These are phyloP conservation scores for Athalia rosae DNA, from an alignment of 2,888 invertebrate genomes.

Conservation along the genomic window DNA sequence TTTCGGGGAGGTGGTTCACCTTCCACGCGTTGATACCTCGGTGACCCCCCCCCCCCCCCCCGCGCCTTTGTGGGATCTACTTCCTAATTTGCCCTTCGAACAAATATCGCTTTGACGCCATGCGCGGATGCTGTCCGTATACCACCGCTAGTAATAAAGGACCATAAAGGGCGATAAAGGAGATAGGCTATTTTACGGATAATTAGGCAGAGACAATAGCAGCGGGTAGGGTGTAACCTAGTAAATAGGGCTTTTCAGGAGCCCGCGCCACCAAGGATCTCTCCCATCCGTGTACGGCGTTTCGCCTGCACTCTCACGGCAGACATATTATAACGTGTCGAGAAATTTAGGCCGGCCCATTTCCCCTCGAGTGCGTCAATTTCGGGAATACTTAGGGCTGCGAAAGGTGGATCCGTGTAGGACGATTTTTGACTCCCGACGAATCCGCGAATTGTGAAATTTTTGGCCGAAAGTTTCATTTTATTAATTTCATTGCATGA, in stretches of 20 bases:
- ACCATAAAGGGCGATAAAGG: slow-evolving; percentile 49
- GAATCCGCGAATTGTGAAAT: too few species aligned
- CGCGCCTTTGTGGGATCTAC: slow-evolving; percentile 7
- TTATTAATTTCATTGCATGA: too few species aligned
- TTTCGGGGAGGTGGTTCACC: background rate
- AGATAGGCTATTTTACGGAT: slow-evolving; percentile 54
- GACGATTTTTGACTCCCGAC: background rate
- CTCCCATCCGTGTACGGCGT: background rate
- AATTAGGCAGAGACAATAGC: slow-evolving; percentile 52
- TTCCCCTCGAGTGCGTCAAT: slow-evolving; percentile 10
- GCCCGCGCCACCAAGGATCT: slow-evolving; percentile 17
- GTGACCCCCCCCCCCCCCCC: background rate
- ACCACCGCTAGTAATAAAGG: slow-evolving; percentile 31
- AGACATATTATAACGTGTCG: slow-evolving; percentile 15
- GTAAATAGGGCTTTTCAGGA: slow-evolving; percentile 37
- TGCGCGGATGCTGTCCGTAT: slow-evolving; percentile 29
- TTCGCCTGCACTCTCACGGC: slow-evolving; percentile 1
- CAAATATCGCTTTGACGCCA: slow-evolving; percentile 41
- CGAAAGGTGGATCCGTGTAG: background rate
- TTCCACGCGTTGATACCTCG: background rate
- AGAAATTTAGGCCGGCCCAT: slow-evolving; percentile 16
- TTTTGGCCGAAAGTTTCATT: too few species aligned
- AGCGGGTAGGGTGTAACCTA: slow-evolving; percentile 39
- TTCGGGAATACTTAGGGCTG: background rate
- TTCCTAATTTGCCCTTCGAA: slow-evolving; percentile 34